phyloP scores from a whole-genome alignment of 1,140 invertebrate genomes.

The Leptinotarsa lineolata region DNA sequence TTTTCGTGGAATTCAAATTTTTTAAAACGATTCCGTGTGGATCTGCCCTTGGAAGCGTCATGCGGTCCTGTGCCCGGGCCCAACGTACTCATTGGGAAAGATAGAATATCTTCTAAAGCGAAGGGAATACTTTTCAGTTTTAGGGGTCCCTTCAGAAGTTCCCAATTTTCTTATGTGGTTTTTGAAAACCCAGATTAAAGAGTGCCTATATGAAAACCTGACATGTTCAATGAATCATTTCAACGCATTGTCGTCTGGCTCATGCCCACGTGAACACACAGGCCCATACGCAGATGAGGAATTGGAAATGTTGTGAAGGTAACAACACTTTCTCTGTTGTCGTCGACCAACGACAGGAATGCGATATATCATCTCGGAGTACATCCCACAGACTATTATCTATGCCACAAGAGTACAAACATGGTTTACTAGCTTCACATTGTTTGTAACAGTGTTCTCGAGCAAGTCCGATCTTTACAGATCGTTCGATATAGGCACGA shows the following conservation, averaged over 20 bases:
- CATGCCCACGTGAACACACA: slow-evolving; percentile 1
- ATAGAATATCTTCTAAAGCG: no score
- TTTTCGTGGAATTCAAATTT: no score
- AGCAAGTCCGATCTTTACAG: slow-evolving; percentile 28
- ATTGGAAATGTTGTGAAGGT: neutral
- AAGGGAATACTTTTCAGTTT: no score
- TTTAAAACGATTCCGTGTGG: no score
- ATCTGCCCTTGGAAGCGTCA: no score
- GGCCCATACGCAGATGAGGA: slow-evolving; percentile 10
- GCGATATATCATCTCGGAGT: neutral
- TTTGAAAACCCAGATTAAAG: no score
- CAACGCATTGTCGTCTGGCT: neutral
- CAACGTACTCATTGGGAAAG: no score
- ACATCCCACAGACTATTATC: slow-evolving; percentile 11
- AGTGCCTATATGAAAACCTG: neutral
- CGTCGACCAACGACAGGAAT: neutral
- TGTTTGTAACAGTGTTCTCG: slow-evolving; percentile 26
- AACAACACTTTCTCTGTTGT: slow-evolving; percentile 12
- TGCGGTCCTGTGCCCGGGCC: no score
- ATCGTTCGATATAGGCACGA: slow-evolving; percentile 37
- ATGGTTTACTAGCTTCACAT: slow-evolving; percentile 30
- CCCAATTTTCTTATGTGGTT: no score
- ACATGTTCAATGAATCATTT: neutral
- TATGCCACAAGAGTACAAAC: slow-evolving; percentile 13
- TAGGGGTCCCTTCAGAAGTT: no score